A percentile compares a stretch with the other conserved stretches of the same genome.
Conservation (phyloP, 2,888 invertebrate species). For the Drosophila sordidapex region DNA sequence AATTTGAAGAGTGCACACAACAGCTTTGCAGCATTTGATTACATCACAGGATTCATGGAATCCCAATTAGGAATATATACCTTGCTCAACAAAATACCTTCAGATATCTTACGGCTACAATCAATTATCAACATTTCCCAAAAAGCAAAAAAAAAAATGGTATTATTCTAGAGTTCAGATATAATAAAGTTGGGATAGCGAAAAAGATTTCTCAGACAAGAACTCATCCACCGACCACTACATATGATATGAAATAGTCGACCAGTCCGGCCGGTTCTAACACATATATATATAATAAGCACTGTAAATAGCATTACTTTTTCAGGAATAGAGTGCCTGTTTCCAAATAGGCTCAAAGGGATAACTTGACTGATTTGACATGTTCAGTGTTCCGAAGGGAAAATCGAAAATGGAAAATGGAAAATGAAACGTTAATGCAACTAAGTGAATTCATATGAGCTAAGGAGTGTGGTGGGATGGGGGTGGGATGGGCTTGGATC, state of each 20-base stretch:
- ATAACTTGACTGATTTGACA: conserved; percentile 11
- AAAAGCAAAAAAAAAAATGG: not conserved
- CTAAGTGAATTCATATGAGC: conserved; percentile 36
- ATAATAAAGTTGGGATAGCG: not conserved
- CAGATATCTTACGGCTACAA: not conserved
- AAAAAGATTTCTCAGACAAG: not conserved
- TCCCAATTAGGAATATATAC: not conserved
- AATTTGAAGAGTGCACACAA: not conserved
- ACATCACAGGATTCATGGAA: not conserved
- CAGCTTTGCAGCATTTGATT: not conserved
- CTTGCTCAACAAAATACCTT: not conserved
- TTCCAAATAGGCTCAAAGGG: not conserved
- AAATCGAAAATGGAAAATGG: not conserved
- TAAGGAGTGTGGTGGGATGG: not conserved
- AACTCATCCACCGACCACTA: not conserved
- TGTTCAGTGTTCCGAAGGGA: conserved; percentile 21
- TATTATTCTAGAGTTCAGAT: not conserved
- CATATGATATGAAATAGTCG: not conserved
- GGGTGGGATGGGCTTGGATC: not conserved
- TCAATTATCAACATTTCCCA: no score
- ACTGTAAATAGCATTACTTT: not conserved
- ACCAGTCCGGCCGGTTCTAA: fast-evolving
- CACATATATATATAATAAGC: not conserved
- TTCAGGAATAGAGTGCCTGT: not conserved
- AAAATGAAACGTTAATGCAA: conserved; percentile 22